A percentile compares a stretch with the other conserved stretches of the same genome.
Evolutionary conservation across 2,888 invertebrate species (phyloP).

Genomic region (Ernsta delagoae): DNA sequence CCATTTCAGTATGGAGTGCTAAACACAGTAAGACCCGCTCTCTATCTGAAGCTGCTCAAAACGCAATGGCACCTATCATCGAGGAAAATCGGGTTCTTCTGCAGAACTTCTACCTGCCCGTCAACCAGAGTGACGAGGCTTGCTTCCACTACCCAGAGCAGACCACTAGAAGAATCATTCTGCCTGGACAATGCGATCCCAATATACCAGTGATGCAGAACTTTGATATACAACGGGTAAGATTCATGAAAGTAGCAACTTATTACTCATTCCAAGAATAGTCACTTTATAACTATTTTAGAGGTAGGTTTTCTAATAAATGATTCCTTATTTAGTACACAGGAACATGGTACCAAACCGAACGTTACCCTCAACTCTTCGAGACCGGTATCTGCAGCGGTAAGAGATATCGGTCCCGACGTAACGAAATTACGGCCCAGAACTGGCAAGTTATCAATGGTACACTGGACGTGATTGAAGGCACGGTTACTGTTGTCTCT

Average conservation of each 20-base stretch:
- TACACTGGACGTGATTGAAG: conserved; percentile 55
- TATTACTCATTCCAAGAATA: no score
- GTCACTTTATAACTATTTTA: no score
- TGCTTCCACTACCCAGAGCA: conserved; percentile 72
- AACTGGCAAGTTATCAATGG: conserved; percentile 69
- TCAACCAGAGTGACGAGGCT: conserved; percentile 57
- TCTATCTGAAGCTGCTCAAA: conserved; percentile 51
- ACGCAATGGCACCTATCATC: conserved; percentile 53
- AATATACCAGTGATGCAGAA: conserved; percentile 57
- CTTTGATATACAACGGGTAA: conserved; percentile 58
- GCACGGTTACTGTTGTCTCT: conserved; percentile 55
- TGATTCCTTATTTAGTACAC: conserved; percentile 54
- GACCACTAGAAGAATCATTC: conserved; percentile 54
- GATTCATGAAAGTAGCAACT: background rate
- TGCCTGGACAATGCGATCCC: conserved; percentile 69
- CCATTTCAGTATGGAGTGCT: conserved; percentile 69
- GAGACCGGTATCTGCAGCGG: conserved; percentile 62
- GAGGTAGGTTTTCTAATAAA: background rate
- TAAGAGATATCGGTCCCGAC: conserved; percentile 55
- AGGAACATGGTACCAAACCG: conserved; percentile 72
- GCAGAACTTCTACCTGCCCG: conserved; percentile 55
- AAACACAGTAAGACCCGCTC: conserved; percentile 63
- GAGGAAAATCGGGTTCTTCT: conserved; percentile 53
- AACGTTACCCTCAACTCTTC: conserved; percentile 62
- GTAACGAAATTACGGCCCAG: conserved; percentile 54